A percentile compares a stretch with the other conserved stretches of the same genome.
These are phyloP conservation scores for Heteromyza rotundicornis DNA, from an alignment of 2,888 invertebrate species.

Conservation along the genomic window DNA sequence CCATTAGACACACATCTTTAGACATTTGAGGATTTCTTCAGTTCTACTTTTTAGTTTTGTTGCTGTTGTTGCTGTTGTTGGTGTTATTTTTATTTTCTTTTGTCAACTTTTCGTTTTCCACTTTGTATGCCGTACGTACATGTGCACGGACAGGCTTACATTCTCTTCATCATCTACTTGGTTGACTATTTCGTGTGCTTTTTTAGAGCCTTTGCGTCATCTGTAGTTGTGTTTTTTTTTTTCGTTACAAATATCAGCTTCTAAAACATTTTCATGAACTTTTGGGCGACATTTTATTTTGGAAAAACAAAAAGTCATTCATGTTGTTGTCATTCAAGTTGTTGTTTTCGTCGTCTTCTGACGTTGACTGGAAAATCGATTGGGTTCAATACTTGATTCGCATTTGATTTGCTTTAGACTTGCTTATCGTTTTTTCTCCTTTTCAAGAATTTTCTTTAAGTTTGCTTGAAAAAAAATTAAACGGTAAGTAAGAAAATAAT, in stretches of 20 bases:
- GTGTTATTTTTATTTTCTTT: not conserved
- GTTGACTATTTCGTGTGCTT: too few species aligned
- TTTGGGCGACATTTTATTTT: constrained; percentile 18
- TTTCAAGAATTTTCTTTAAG: too few species aligned
- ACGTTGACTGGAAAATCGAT: constrained; percentile 36
- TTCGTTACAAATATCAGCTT: too few species aligned
- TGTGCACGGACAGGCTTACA: too few species aligned
- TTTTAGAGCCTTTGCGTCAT: too few species aligned
- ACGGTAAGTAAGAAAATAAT: too few species aligned
- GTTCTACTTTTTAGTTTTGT: not conserved
- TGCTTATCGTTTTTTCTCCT: too few species aligned
- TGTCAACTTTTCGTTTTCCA: not conserved
- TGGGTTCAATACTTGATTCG: constrained; percentile 36
- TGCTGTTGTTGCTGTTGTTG: not conserved
- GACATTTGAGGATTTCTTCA: constrained; percentile 15
- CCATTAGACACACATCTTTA: constrained; percentile 34
- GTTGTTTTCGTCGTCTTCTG: constrained; percentile 23
- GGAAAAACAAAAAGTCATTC: too few species aligned
- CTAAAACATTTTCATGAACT: constrained; percentile 39
- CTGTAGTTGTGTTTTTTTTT: too few species aligned
- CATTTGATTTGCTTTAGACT: constrained; percentile 2
- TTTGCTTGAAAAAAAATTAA: too few species aligned
- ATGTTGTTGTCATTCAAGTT: not conserved
- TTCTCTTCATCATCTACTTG: too few species aligned
- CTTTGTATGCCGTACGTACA: constrained; percentile 8